These are phyloP conservation scores for Aradophagus sp. DNA, from an alignment of 1,140 invertebrate species.

Conservation along the genomic window DNA sequence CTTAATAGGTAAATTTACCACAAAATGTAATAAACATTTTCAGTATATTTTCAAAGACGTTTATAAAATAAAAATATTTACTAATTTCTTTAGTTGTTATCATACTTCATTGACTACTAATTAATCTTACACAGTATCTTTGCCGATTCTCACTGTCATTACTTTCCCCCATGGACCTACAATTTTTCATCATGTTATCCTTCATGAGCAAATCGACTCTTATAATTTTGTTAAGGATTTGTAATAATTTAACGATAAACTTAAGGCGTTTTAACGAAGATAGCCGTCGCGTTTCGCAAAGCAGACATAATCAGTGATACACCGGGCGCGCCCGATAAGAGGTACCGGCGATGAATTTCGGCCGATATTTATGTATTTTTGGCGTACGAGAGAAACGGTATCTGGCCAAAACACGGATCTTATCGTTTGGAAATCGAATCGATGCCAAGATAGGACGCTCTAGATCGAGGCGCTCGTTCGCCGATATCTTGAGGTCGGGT, in stretches of 20 bases:
- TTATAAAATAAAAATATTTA: too few relatives aligned
- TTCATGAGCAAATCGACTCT: conserved; percentile 63
- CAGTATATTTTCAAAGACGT: too few relatives aligned
- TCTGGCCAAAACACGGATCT: conserved; percentile 46
- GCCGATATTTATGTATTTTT: conserved; percentile 41
- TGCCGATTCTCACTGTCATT: too few relatives aligned
- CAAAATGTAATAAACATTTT: too few relatives aligned
- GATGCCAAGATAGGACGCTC: conserved; percentile 59
- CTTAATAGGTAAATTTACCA: too few relatives aligned
- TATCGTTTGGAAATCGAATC: conserved; percentile 59
- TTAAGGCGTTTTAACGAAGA: conserved; percentile 25
- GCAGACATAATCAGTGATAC: conserved; percentile 48
- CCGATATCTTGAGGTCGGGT: conserved; percentile 53
- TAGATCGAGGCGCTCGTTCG: conserved; percentile 57
- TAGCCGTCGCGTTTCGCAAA: conserved; percentile 36
- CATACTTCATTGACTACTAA: too few relatives aligned
- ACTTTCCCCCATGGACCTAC: too few relatives aligned
- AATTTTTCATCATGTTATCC: conserved; percentile 60
- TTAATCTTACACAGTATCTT: too few relatives aligned
- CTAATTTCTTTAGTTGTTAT: too few relatives aligned
- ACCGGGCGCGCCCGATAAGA: conserved; percentile 34
- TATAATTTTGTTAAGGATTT: conserved; percentile 62
- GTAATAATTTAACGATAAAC: conserved; percentile 52
- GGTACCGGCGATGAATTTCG: conserved; percentile 29
- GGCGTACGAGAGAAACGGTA: conserved; percentile 32